A percentile compares a stretch with the other conserved stretches of the same genome.
Conservation (phyloP, 2,797 vertebrate genomes). For the Alca torda region DNA sequence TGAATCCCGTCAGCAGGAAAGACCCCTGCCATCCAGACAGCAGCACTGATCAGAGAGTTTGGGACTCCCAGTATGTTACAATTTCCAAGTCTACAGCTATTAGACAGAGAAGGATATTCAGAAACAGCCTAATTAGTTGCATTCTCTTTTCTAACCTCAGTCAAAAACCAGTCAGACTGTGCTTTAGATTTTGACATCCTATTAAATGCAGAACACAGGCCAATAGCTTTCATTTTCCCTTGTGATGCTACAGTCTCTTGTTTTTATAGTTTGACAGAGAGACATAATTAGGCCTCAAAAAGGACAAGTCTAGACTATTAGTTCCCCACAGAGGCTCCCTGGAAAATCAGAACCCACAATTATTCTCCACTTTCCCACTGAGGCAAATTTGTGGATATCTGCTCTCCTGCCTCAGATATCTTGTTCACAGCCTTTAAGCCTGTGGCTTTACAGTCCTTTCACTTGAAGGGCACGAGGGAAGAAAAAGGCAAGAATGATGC, state of each 20-base stretch:
- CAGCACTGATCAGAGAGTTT: slow-evolving; percentile 20
- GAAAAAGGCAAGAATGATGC: neutral
- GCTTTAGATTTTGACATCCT: slow-evolving; percentile 67
- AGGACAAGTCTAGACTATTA: slow-evolving; percentile 57
- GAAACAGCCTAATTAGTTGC: slow-evolving; percentile 61
- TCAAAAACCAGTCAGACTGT: slow-evolving; percentile 58
- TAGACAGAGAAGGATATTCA: slow-evolving; percentile 29
- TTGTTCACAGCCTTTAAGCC: neutral
- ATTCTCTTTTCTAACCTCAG: slow-evolving; percentile 62
- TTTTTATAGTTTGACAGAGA: slow-evolving; percentile 60
- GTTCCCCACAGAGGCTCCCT: slow-evolving; percentile 36
- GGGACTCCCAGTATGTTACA: slow-evolving; percentile 6
- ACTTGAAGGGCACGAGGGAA: neutral
- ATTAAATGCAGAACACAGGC: slow-evolving; percentile 68
- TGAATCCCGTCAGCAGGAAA: neutral
- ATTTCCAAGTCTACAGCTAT: slow-evolving; percentile 39
- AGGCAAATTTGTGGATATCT: neutral
- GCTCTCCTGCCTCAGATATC: neutral
- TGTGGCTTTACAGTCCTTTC: neutral
- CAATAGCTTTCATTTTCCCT: slow-evolving; percentile 64
- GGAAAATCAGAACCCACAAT: slow-evolving; percentile 61
- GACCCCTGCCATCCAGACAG: neutral
- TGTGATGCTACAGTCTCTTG: slow-evolving; percentile 51
- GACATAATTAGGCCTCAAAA: slow-evolving; percentile 70
- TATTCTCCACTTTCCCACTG: neutral